Conservation (phyloP, 2,113 vertebrate genomes). For the Sarotherodon lohbergeri region DNA sequence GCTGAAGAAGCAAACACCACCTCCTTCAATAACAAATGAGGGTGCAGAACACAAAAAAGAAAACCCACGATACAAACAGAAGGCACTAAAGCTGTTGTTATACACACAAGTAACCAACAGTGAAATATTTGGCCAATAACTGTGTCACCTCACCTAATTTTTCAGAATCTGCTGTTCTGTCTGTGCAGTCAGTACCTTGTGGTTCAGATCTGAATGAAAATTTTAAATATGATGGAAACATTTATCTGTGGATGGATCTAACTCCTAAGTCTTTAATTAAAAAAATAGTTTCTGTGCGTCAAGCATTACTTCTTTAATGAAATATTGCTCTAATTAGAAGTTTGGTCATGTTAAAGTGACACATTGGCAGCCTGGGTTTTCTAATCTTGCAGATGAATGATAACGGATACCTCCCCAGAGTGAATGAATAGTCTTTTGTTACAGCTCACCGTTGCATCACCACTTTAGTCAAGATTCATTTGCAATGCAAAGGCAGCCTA, state of each 20-base stretch:
- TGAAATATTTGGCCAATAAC: neutral
- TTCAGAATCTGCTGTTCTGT: neutral
- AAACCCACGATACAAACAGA: neutral
- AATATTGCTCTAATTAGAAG: neutral
- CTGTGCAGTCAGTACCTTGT: neutral
- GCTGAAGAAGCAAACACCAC: conserved; percentile 28
- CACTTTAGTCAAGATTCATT: conserved; percentile 3
- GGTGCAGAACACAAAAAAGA: neutral
- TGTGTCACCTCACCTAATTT: neutral
- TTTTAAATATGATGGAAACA: neutral
- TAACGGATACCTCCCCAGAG: neutral
- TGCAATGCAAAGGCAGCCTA: conserved; percentile 20
- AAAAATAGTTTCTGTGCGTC: neutral
- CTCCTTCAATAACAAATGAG: conserved; percentile 15
- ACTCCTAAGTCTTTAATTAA: neutral
- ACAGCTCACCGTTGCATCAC: neutral
- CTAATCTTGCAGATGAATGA: neutral
- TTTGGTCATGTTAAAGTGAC: neutral
- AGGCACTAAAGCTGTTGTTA: neutral
- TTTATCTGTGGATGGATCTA: neutral
- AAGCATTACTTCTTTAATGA: neutral
- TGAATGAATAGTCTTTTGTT: conserved; percentile 31
- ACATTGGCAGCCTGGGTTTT: neutral
- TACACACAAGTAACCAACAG: conserved; percentile 12
- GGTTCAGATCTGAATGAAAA: neutral